Evolutionary conservation across 2,797 vertebrate species (phyloP), one percentile per base, ranked within the genome.

Genomic region (Meda fulgida): DNA sequence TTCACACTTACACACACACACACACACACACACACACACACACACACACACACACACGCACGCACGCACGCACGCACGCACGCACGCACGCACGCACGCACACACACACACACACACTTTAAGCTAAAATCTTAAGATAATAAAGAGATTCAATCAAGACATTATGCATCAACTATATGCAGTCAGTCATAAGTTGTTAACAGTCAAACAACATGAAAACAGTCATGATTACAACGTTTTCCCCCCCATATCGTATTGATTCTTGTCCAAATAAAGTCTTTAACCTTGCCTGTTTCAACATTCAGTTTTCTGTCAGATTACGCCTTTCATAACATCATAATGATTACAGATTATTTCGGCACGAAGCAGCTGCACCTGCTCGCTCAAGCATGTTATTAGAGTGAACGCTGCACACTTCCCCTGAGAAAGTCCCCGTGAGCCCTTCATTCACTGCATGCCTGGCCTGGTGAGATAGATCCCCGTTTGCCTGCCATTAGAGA

Each of bases 311-410:
- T 79, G 58, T 88, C 71, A 72, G 53, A 79, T 84, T 69, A 51
- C 7, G 58, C 53, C 72, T 78, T 70, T 81, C 72, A 83, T 87
- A 80, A 75, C 71, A 67, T 78, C 60, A 75, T 84, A 86, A 83
- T 87, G 80, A 87, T 55, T 48, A 29, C 53, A 83, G 70, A 88
- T 88, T 66, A 88, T 82, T 83, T 78, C 7, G 7, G 55, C 78
- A 48, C 53, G 60, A 63, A 70, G 69, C 51, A 83, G 73, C 76
- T 72, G 71, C 84, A 78, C 80, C 78, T 78, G 77, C 53, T 66
- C 36, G 40, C 23, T 81, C 36, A 66, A 84, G 84, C 80, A 38
- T 89, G 84, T 87, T 83, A 85, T 87, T 84, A 85, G 77, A 84
- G 60, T 43, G 85, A 84, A 78, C 71, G 58, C 58, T 71, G 48